phyloP scores from a whole-genome alignment of 2,888 invertebrate genomes.

The Scaeva pyrastri region DNA sequence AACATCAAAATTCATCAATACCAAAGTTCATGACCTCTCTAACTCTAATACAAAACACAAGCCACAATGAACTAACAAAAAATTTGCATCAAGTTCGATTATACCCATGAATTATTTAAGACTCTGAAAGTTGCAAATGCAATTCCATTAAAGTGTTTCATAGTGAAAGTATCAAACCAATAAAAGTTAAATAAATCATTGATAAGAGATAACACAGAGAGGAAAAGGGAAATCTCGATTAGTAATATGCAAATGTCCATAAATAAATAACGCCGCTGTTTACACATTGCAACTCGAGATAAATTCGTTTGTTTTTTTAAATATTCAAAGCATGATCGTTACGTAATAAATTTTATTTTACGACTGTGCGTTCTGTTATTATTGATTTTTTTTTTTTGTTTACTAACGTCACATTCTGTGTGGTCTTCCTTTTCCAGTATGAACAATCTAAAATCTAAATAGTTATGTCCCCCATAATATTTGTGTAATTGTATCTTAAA shows the following conservation, averaged over 20 bases:
- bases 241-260: too few relatives aligned
- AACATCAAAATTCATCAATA: neutral
- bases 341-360: neutral
- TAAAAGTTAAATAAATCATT: too few relatives aligned
- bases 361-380: neutral
- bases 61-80: neutral
- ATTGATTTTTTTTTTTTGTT: neutral
- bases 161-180: neutral
- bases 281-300: conserved; percentile 8
- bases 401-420: neutral
- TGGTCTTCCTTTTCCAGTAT: conserved; percentile 13
- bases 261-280: neutral
- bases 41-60: neutral
- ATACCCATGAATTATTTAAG: neutral
- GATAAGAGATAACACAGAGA: too few relatives aligned
- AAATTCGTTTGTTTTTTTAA: neutral
- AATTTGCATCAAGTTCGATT: conserved; percentile 9
- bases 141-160: neutral
- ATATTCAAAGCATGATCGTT: conserved; percentile 13
- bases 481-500: neutral
- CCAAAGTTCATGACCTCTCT: conserved; percentile 1
- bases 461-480: neutral
- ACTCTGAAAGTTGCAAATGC: neutral
- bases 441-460: conserved; percentile 1
- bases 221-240: too few relatives aligned